Evolutionary conservation across 2,113 vertebrate genomes (phyloP).

Genomic region (Alces alces): DNA sequence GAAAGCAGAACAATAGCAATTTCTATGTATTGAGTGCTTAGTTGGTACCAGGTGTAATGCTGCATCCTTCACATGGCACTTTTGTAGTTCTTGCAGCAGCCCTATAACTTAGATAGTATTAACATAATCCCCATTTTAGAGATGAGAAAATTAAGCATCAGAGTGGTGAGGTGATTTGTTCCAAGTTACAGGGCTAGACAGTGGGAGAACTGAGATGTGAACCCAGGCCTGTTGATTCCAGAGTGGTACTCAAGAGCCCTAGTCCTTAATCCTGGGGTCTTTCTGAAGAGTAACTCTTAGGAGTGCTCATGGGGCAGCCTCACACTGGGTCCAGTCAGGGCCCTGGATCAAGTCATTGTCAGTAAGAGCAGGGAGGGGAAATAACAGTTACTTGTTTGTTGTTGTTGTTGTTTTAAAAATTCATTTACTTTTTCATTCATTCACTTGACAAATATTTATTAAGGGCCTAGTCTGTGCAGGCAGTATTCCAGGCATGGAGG

Average conservation of each 20-base stretch:
- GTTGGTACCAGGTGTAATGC: fast-evolving
- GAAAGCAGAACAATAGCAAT: not conserved
- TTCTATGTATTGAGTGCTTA: fast-evolving
- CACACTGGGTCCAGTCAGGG: not conserved
- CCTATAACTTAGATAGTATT: not conserved
- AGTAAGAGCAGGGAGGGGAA: not conserved
- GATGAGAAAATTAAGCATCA: not conserved
- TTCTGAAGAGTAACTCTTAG: not conserved
- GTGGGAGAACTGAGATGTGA: not conserved
- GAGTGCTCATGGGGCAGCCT: not conserved
- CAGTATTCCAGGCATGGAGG: not conserved
- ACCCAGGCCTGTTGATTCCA: not conserved
- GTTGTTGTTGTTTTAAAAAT: not conserved
- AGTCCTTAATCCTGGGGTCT: not conserved
- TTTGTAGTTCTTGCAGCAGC: not conserved
- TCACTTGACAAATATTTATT: not conserved
- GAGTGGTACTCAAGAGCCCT: not conserved
- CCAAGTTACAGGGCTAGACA: not conserved
- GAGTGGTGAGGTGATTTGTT: not conserved
- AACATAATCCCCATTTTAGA: not conserved
- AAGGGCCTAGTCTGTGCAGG: not conserved
- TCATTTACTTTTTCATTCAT: not conserved
- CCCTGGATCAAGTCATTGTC: not conserved
- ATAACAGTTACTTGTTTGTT: not conserved
- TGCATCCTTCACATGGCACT: not conserved